phyloP scores from a whole-genome alignment of 2,113 vertebrate genomes.

The Sterrhoptilus dennistouni region DNA sequence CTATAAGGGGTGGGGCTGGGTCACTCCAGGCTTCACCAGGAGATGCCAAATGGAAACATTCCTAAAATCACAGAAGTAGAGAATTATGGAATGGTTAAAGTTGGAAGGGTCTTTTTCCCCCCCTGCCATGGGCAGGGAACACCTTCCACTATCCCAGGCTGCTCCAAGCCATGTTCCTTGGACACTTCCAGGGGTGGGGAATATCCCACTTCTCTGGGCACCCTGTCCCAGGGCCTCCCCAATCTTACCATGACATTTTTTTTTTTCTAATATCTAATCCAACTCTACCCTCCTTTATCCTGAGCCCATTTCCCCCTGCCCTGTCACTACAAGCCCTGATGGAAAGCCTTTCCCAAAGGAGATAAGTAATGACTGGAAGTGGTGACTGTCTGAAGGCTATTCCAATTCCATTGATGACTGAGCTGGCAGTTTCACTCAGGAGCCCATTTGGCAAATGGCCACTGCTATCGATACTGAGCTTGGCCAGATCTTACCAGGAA shows the following conservation, averaged over 20 bases:
- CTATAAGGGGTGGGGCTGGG: not conserved
- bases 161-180: not conserved
- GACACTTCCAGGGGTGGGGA: fast-evolving
- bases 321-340: not conserved
- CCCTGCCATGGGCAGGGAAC: not conserved
- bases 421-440: not conserved
- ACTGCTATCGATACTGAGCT: not conserved
- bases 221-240: not conserved
- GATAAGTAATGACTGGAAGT: not conserved
- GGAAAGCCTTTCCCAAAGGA: not conserved
- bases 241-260: not conserved
- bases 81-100: not conserved
- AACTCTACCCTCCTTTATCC: not conserved
- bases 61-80: too few relatives aligned
- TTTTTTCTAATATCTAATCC: not conserved
- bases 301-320: not conserved
- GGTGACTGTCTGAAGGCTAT: not conserved
- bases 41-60: not conserved
- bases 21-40: not conserved
- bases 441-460: not conserved
- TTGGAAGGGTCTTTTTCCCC: not conserved
- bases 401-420: not conserved
- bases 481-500: constrained; percentile 21
- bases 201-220: fast-evolving
- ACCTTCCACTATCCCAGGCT: not conserved